These are phyloP conservation scores for Urophycis tenuis DNA, from an alignment of 2,797 vertebrate genomes.

Conservation along the genomic window DNA sequence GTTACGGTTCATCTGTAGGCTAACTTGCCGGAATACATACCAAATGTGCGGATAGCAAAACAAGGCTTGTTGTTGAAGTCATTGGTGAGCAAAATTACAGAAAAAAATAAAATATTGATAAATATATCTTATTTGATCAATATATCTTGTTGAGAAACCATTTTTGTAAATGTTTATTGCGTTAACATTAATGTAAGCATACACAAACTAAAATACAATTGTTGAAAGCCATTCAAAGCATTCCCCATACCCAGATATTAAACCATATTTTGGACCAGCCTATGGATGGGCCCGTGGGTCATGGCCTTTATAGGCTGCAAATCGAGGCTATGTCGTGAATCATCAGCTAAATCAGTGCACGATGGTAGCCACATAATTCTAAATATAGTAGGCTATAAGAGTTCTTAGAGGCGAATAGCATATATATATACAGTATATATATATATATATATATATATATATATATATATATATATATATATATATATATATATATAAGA, in stretches of 20 bases:
- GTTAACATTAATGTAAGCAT: conserved; percentile 1
- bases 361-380: too few relatives aligned
- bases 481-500: too few relatives aligned
- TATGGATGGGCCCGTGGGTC: too few relatives aligned
- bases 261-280: not conserved
- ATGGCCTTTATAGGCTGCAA: too few relatives aligned
- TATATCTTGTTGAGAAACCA: not conserved
- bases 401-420: too few relatives aligned
- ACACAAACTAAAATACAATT: not conserved
- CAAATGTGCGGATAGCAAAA: not conserved
- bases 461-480: too few relatives aligned
- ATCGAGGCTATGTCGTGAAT: too few relatives aligned
- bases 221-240: not conserved
- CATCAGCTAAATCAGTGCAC: too few relatives aligned
- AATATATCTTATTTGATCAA: too few relatives aligned
- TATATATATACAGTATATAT: too few relatives aligned
- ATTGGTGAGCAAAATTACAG: not conserved
- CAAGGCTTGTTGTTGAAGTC: not conserved
- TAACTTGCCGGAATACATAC: not conserved
- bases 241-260: not conserved
- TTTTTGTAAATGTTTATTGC: not conserved
- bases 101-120: not conserved
- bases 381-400: too few relatives aligned
- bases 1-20: conserved; percentile 25
- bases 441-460: too few relatives aligned